Percentiles rank a stretch among this genome's conserved stretches.
These are phyloP conservation scores for Cancer borealis DNA, from an alignment of 2,888 invertebrate genomes.

Conservation along the genomic window DNA sequence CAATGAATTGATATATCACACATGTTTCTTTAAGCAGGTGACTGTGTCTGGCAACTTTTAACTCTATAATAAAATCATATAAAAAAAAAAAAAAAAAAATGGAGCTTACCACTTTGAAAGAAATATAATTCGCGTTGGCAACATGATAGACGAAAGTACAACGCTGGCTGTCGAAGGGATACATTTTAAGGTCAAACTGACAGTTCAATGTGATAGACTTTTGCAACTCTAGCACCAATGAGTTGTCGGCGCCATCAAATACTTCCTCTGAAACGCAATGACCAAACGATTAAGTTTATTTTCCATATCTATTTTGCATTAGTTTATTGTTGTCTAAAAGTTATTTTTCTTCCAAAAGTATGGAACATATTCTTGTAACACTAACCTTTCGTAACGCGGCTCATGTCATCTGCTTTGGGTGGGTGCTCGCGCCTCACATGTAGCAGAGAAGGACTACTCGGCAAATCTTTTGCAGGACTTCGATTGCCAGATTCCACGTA, in stretches of 20 bases:
- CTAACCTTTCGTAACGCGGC: not conserved
- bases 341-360: too few species aligned
- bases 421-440: not conserved
- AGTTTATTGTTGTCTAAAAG: not conserved
- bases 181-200: constrained; percentile 52
- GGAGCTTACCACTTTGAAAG: not conserved
- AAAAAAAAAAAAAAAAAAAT: not conserved
- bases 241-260: constrained; percentile 24
- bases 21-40: too few species aligned
- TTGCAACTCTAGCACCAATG: not conserved
- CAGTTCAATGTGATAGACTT: constrained; percentile 25
- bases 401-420: not conserved
- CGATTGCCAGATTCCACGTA: not conserved
- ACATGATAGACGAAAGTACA: constrained; percentile 13
- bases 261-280: not conserved
- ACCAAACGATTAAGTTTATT: not conserved
- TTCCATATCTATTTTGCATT: not conserved
- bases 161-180: constrained; percentile 51
- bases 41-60: too few species aligned
- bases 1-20: too few species aligned
- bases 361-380: not conserved
- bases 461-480: not conserved
- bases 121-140: not conserved
- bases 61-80: not conserved
- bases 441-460: not conserved